Evolutionary conservation across 2,113 vertebrate species (phyloP).

Genomic region (Chamaetylas fuelleborni): DNA sequence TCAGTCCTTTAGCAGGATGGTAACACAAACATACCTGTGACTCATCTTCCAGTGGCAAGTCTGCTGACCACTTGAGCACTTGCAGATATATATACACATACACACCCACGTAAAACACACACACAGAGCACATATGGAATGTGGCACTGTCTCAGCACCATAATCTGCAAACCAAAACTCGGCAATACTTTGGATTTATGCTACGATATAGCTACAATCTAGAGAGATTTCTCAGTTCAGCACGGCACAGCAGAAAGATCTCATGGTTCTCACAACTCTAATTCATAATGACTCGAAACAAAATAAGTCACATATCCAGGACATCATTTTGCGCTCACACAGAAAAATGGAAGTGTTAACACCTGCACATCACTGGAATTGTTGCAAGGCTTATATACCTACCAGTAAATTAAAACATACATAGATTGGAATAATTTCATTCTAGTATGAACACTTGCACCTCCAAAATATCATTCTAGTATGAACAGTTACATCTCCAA

Average conservation of each 20-base stretch:
- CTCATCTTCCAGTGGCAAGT: not conserved
- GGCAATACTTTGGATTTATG: not conserved
- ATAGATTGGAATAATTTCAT: not conserved
- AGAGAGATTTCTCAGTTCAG: not conserved
- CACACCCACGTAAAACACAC: not conserved
- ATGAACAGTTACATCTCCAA: not conserved
- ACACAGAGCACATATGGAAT: not conserved
- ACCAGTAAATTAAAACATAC: not conserved
- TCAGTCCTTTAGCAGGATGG: not conserved
- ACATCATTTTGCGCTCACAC: not conserved
- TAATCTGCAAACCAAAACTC: not conserved
- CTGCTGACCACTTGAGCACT: not conserved
- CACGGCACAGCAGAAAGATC: not conserved
- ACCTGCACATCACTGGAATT: not conserved
- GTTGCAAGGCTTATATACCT: not conserved
- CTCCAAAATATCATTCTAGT: not conserved
- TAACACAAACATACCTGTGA: not conserved
- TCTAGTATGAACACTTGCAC: not conserved
- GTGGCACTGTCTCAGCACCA: not conserved
- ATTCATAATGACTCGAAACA: not conserved
- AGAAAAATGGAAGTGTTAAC: not conserved
- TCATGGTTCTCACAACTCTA: not conserved
- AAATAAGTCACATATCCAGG: not conserved
- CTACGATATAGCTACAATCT: fast-evolving
- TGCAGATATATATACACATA: not conserved